Percentiles rank a stretch among this genome's conserved stretches.
phyloP scores from a whole-genome alignment of 2,113 vertebrate species.

The Raja brachyura region DNA sequence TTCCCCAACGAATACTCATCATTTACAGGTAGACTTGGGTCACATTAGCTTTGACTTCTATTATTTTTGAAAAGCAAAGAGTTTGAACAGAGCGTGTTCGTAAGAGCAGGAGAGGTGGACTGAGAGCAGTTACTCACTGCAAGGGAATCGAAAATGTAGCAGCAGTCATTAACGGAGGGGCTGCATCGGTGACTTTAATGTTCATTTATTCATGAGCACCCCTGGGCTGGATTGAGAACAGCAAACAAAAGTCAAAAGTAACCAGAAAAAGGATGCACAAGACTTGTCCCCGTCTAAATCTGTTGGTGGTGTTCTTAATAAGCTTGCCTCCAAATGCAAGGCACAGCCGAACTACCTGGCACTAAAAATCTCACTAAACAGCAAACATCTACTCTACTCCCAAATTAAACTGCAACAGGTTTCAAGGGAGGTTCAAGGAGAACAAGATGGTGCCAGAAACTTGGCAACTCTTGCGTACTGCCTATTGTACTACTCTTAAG shows the following conservation, averaged over 20 bases:
- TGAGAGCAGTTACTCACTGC: not conserved
- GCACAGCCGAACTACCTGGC: not conserved
- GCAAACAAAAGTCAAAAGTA: not conserved
- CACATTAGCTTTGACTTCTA: not conserved
- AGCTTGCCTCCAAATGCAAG: not conserved
- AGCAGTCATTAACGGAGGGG: not conserved
- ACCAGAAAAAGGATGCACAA: not conserved
- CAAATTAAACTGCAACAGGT: no score
- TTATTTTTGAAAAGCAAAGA: not conserved
- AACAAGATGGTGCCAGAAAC: no score
- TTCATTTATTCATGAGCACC: not conserved
- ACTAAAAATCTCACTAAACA: not conserved
- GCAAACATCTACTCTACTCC: not conserved
- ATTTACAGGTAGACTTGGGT: not conserved
- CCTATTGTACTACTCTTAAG: no score
- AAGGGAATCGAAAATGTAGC: not conserved
- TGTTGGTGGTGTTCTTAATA: not conserved
- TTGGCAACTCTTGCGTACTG: no score
- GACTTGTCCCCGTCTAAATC: not conserved
- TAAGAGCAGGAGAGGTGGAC: not conserved
- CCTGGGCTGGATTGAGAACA: not conserved
- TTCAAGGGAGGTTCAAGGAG: no score
- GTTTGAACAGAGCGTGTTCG: not conserved
- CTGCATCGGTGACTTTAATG: not conserved
- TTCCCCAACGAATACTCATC: not conserved